Base-by-base conservation (phyloP, 2,797 vertebrate species). In the Propithecus perrieri region DNA sequence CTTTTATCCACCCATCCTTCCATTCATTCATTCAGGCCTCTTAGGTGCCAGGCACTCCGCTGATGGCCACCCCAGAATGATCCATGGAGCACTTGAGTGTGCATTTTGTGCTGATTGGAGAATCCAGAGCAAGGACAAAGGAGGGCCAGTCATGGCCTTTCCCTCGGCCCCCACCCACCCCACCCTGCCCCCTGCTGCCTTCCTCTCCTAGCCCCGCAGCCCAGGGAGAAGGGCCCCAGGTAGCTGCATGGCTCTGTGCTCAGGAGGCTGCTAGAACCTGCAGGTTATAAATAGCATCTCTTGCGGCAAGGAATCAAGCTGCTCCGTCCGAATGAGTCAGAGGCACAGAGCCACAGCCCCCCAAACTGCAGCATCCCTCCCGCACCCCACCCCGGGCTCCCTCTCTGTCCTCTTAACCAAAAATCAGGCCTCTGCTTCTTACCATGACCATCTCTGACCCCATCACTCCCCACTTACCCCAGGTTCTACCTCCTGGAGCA, bases 231-330 rank as follows among this genome's bases (percentile, higher is more conserved):
- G 22, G 79, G 46, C 41, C 85, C 35, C 92, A 95, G 92, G 96
- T 87, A 92, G 85, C 89, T 71, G 48, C 91, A n/a, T 43, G 74
- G 53, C 80, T 95, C 69, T 33, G 4, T 22, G 55, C 94, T 89
- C 81, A 0, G 10, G 79, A 97, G 91, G 95, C 93, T 87, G 89
- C 46, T 74, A 50, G 89, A 95, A 95, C 84, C 92, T 96, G 93
- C 71, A 26, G 59, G 90, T 97, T 97, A 97, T 97, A 97, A 98
- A 97, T 97, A 98, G 97, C 94, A 92, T 55, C 91, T 94, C 80
- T 92, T 63, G 30, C 1, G 7, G 76, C 93, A 87, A 65, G 35
- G 65, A 97, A 86, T 38, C 2, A 33, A 97, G 95, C 87, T 72
- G 80, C 93, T 96, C 43, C 4, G 5, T 95, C 90, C 84, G 5